Evolutionary conservation across 1,140 invertebrate species (phyloP).

Genomic region (Aphaenogaster ashmeadi): DNA sequence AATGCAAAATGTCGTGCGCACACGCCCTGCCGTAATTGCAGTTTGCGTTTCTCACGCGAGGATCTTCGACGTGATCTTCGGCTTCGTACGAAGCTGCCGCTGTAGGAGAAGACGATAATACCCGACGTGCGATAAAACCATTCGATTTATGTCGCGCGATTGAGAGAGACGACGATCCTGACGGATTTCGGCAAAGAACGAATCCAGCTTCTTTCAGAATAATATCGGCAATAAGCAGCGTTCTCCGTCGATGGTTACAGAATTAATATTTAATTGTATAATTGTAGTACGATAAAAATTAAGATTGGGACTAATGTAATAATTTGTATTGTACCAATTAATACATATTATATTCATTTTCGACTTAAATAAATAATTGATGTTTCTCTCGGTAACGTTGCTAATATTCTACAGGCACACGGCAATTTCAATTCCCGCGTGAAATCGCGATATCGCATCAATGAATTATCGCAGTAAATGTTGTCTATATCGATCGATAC

Average conservation of each 20-base stretch:
- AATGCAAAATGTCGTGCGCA: conserved; percentile 74
- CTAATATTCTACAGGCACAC: background rate
- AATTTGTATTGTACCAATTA: background rate
- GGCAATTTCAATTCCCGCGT: background rate
- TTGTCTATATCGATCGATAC: background rate
- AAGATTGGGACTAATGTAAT: background rate
- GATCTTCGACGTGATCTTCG: conserved; percentile 74
- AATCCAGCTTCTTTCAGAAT: background rate
- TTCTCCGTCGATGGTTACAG: background rate
- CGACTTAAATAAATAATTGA: conserved; percentile 1
- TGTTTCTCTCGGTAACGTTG: background rate
- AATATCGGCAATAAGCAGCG: background rate
- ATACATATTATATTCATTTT: background rate
- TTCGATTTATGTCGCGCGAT: conserved; percentile 69
- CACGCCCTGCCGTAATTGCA: conserved; percentile 74
- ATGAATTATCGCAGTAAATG: conserved; percentile 1
- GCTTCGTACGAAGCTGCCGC: conserved; percentile 54
- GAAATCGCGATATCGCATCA: background rate
- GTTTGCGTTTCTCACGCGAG: conserved; percentile 77
- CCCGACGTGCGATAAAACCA: conserved; percentile 70
- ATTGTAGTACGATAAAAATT: background rate
- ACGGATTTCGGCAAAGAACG: conserved; percentile 51
- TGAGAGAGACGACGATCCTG: conserved; percentile 52
- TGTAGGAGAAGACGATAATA: conserved; percentile 65
- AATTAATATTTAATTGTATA: background rate